Evolutionary conservation across 2,797 vertebrate genomes (phyloP).

Genomic region (Hirundo rustica): DNA sequence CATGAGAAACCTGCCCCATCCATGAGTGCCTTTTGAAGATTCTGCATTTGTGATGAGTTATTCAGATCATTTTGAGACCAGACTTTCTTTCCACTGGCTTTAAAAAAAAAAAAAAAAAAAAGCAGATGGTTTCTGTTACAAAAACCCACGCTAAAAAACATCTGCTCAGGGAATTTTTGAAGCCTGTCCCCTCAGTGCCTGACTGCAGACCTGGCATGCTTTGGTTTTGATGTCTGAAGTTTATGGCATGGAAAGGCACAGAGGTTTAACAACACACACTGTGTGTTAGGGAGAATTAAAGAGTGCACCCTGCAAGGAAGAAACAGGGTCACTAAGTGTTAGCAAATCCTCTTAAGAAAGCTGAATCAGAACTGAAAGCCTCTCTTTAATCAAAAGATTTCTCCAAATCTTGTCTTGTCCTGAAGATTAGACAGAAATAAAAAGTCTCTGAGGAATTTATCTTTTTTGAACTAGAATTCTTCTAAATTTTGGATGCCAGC

Average conservation of each 20-base stretch:
- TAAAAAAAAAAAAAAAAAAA: not conserved
- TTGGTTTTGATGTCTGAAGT: not conserved
- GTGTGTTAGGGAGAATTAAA: not conserved
- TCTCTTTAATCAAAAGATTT: slow-evolving; percentile 40
- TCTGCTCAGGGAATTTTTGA: slow-evolving; percentile 23
- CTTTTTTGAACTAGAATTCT: not conserved
- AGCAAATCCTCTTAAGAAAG: slow-evolving; percentile 29
- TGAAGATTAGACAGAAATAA: not conserved
- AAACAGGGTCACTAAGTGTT: not conserved
- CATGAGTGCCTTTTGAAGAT: not conserved
- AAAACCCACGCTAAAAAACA: not conserved
- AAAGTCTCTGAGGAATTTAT: not conserved
- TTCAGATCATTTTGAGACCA: not conserved
- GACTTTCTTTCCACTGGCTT: not conserved
- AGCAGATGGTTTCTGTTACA: slow-evolving; percentile 23
- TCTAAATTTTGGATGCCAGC: not conserved
- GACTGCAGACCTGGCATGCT: not conserved
- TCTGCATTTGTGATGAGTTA: slow-evolving; percentile 13
- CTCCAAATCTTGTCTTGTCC: not conserved
- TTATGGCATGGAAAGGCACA: not conserved
- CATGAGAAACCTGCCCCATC: not conserved
- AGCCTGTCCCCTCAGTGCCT: not conserved
- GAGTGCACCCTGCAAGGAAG: not conserved
- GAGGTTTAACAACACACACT: not conserved
- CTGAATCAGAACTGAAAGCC: not conserved